Conservation (phyloP, 2,113 vertebrate genomes). For the Mirounga angustirostris region DNA sequence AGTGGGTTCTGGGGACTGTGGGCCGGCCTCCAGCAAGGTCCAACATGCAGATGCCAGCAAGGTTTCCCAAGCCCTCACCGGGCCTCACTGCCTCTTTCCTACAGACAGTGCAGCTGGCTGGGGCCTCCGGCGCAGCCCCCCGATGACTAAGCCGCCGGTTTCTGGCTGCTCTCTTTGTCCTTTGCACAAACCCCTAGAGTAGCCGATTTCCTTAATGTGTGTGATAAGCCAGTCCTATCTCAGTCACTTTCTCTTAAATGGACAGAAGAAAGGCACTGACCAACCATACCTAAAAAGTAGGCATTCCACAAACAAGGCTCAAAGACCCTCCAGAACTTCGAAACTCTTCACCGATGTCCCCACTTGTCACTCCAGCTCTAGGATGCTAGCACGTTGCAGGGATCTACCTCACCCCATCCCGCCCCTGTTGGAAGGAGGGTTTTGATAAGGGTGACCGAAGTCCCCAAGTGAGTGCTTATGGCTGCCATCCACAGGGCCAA, state of each 20-base stretch:
- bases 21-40: neutral
- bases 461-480: neutral
- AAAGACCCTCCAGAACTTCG: neutral
- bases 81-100: neutral
- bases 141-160: neutral
- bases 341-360: neutral
- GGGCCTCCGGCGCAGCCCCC: neutral
- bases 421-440: neutral
- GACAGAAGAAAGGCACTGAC: neutral
- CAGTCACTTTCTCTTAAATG: neutral
- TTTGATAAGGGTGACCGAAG: neutral
- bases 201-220: neutral
- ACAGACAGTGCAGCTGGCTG: fast-evolving
- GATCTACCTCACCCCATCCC: no score
- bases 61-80: neutral
- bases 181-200: neutral
- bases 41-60: fast-evolving
- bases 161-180: neutral
- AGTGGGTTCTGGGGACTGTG: neutral
- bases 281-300: neutral
- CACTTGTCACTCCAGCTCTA: neutral
- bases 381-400: neutral
- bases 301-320: neutral
- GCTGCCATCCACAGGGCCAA: neutral
- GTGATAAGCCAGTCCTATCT: neutral